Evolutionary conservation across 2,113 vertebrate species (phyloP), one percentile per base, ranked within the genome.

Genomic region (Donacobius atricapilla): DNA sequence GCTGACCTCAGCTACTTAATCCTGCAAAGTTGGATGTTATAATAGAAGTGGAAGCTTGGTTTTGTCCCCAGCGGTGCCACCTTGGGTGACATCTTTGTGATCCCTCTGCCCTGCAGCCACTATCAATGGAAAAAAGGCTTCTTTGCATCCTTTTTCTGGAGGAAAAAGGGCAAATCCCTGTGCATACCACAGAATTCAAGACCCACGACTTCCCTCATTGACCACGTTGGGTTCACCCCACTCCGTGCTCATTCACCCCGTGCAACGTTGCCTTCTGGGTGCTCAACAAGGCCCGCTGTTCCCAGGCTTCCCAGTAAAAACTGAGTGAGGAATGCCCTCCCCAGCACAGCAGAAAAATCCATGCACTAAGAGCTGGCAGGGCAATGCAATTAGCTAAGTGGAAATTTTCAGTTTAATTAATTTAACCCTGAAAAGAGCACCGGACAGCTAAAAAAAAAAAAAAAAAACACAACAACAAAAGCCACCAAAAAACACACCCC

Each of bases 161-260:
- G 35, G 17, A 61, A 61, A 70, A 73, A 83, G 28, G 14, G 22
- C 9, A 68, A 95, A 57, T n/a, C 6, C 9, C 37, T 60, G 42
- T 6, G 10, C 8, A 7, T 2, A 4, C 3, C 6, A 1, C 50
- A 53, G 28, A 13, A 4, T 27, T 27, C 10, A 45, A 54, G 15
- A 56, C 23, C 24, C 71, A 69, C 2, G 0, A 8, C 17, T 45
- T 61, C n/a, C 40, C 35, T 30, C 18, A 24, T 5, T 0, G 0
- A 58, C n/a, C 4, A 1, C 0, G 0, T 1, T 66, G 11, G 4
- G 18, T 20, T 90, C 37, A 4, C 31, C 63, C 45, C 24, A 13
- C 40, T 39, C 78, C 24, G 6, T 0, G 0, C 17, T 77, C 22
- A 0, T 47, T 30, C 50, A 22, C 16, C 15, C 60, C 4, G 1